Base-by-base conservation (phyloP, 2,113 vertebrate species). In the Mormoops blainvillei region DNA sequence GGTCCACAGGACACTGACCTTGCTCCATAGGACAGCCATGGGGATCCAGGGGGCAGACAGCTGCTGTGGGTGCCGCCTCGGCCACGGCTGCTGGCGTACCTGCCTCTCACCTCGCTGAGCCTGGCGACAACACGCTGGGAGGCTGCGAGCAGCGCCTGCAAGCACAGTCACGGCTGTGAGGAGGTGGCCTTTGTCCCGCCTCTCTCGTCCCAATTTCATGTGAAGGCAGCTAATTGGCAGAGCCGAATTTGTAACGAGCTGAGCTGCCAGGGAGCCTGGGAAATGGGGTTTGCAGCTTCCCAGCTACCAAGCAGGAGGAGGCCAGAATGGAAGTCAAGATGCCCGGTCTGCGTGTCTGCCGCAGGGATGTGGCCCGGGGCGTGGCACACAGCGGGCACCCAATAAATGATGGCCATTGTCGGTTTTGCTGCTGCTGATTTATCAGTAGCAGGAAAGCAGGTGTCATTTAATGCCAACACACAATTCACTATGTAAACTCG, bases 251-350 rank as follows among this genome's bases (percentile, higher is more conserved):
- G 14, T 43, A 63, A 11, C 10, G 15, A 77, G 41, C 33, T 48
- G 48, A 48, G 43, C 89, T 63, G 10, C 31, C 45, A 77, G 38
- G 71, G 54, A n/a, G 31, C 67, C n/a, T 82, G 87, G 36, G 28
- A 87, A 93, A 63, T 78, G 28, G 26, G 24, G 28, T 86, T 65
- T 78, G 38, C 77, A 77, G 87, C 31, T 93, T 89, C 31, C 20
- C 18, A 33, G 43, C 36, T 74, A 41, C 65, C 71, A 33, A 56
- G 24, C 5, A 58, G 63, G 6, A 56, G 22, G 54, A 20, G 2
- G 24, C 3, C 36, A 12, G 36, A 54, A 26, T 20, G 52, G 58
- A 54, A 65, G 28, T 33, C 19, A 22, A 87, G 38, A 52, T 63
- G 18, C 9, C 15, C 76, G 43, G 4, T 31, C n/a, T 77, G 14